Evolutionary conservation across 2,888 invertebrate species (phyloP).

Genomic region (Melinaea menophilus): DNA sequence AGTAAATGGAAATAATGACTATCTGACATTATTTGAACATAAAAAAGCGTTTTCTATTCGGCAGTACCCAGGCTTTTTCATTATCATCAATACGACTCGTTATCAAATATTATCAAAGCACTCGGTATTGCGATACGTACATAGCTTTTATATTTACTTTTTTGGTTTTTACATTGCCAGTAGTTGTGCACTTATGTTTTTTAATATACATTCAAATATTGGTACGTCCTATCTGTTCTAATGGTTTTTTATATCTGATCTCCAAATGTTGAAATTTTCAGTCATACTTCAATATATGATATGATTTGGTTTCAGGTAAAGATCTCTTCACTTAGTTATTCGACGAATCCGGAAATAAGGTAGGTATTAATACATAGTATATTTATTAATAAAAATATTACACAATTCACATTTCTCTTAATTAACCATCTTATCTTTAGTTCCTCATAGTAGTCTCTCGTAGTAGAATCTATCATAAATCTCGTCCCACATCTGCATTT

Average conservation of each 20-base stretch:
- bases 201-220: neutral
- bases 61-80: conserved; percentile 38
- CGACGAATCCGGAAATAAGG: neutral
- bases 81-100: conserved; percentile 20
- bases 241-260: neutral
- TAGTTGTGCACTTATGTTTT: neutral
- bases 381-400: neutral
- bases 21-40: no score
- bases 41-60: conserved; percentile 24
- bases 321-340: neutral
- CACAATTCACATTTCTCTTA: neutral
- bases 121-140: conserved; percentile 39
- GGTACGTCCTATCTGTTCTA: neutral
- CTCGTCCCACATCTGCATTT: conserved; percentile 54
- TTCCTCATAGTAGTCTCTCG: conserved; percentile 34
- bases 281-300: neutral
- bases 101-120: conserved; percentile 41
- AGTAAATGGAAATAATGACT: neutral
- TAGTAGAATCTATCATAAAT: conserved; percentile 64
- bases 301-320: conserved; percentile 1
- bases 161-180: conserved; percentile 14
- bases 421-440: neutral
- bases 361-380: neutral
- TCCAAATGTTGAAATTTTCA: neutral
- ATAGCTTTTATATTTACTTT: conserved; percentile 36